Conservation (phyloP, 1,140 invertebrate species). For the Eciton burchellii region DNA sequence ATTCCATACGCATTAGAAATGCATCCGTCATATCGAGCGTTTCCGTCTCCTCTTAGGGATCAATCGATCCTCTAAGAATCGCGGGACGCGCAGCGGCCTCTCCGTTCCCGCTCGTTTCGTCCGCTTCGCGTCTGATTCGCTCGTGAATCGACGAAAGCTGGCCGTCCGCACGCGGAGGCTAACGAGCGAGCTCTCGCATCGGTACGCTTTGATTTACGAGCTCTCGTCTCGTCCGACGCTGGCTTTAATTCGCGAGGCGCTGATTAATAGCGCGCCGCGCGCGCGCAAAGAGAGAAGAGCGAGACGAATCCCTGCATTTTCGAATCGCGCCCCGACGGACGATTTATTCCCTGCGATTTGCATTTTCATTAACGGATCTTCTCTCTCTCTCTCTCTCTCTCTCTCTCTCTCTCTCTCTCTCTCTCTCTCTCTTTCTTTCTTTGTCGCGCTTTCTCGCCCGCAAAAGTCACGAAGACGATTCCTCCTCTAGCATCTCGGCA, state of each 20-base stretch:
- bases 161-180: neutral
- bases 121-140: too few relatives aligned
- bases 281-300: conserved; percentile 23
- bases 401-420: neutral
- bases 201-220: conserved; percentile 16
- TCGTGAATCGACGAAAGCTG: conserved; percentile 37
- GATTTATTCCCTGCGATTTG: conserved; percentile 65
- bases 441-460: neutral
- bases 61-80: neutral
- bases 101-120: too few relatives aligned
- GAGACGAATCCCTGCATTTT: conserved; percentile 48
- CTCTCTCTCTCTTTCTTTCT: neutral
- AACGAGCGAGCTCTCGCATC: neutral
- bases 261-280: conserved; percentile 49
- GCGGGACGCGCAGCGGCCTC: too few relatives aligned
- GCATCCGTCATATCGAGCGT: conserved; percentile 78
- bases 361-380: conserved; percentile 72
- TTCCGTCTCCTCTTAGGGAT: conserved; percentile 36
- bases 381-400: neutral
- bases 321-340: neutral
- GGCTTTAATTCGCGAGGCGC: conserved; percentile 34
- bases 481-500: conserved; percentile 7
- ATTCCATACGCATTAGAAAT: conserved; percentile 81
- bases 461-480: neutral
- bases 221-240: neutral